These are phyloP conservation scores for Prenolepis imparis DNA, from an alignment of 2,888 invertebrate genomes.

Conservation along the genomic window DNA sequence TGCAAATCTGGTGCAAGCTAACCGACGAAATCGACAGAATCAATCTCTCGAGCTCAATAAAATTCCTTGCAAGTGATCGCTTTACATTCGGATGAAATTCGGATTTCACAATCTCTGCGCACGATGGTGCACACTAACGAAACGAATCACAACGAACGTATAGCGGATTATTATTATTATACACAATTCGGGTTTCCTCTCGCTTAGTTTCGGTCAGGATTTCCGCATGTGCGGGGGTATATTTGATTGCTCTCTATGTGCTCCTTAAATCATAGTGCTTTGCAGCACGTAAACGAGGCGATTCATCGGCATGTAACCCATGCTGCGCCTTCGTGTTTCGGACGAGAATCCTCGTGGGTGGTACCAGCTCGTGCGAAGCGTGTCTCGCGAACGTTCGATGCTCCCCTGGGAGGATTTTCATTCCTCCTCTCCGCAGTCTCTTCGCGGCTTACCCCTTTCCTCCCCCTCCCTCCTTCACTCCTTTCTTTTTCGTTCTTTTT, in stretches of 20 bases:
- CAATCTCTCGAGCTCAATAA: not conserved
- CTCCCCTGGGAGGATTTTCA: constrained; percentile 68
- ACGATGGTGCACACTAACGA: constrained; percentile 20
- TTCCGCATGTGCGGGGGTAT: constrained; percentile 32
- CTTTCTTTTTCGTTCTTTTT: not conserved
- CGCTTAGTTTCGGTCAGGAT: constrained; percentile 27
- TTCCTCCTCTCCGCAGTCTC: constrained; percentile 63
- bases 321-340: constrained; percentile 59
- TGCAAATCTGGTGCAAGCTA: too few species aligned
- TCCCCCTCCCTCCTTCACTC: not conserved
- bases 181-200: not conserved
- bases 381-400: constrained; percentile 75
- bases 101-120: not conserved
- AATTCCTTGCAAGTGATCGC: not conserved
- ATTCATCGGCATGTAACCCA: constrained; percentile 56
- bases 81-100: constrained; percentile 8
- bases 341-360: constrained; percentile 66
- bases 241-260: constrained; percentile 55
- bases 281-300: constrained; percentile 60
- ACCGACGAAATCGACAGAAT: not conserved
- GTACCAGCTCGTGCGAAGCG: constrained; percentile 80
- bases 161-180: constrained; percentile 35
- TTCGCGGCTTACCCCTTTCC: constrained; percentile 64
- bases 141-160: constrained; percentile 30
- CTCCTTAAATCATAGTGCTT: constrained; percentile 57